phyloP scores from a whole-genome alignment of 2,797 vertebrate species.

The Paguma larvata region DNA sequence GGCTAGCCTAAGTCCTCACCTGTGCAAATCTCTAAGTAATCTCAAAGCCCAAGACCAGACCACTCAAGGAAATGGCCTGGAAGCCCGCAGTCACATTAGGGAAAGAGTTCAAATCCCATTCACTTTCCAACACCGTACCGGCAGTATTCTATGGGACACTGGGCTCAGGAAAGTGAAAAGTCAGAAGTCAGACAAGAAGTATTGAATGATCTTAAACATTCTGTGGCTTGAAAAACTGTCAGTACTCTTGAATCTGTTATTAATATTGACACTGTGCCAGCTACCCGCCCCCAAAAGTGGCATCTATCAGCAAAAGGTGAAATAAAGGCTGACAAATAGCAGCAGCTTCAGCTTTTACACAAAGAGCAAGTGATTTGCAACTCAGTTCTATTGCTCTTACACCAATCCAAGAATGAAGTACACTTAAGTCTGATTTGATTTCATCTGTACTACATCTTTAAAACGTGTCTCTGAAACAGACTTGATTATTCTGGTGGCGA shows the following conservation, averaged over 20 bases:
- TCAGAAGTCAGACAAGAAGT: not conserved
- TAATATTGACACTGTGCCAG: conserved; percentile 11
- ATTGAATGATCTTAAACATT: not conserved
- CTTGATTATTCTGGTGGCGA: not conserved
- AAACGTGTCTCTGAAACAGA: not conserved
- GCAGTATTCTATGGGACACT: not conserved
- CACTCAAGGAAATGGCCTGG: not conserved
- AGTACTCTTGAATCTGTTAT: not conserved
- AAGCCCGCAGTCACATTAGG: not conserved
- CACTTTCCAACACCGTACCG: not conserved
- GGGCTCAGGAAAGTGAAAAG: not conserved
- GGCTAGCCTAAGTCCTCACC: not conserved
- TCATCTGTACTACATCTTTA: not conserved
- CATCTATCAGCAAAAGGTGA: not conserved
- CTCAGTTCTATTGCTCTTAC: not conserved
- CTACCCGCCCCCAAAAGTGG: not conserved
- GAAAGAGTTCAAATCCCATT: not conserved
- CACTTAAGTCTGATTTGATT: conserved; percentile 19
- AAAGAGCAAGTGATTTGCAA: not conserved
- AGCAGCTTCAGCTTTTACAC: not conserved
- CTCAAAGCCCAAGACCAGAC: conserved; percentile 29
- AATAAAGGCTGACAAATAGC: not conserved
- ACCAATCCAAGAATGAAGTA: not conserved
- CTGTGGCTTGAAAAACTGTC: not conserved
- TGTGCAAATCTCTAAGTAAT: conserved; percentile 33